Conservation (phyloP, 2,113 vertebrate genomes). For the Coracopsis vasa region DNA sequence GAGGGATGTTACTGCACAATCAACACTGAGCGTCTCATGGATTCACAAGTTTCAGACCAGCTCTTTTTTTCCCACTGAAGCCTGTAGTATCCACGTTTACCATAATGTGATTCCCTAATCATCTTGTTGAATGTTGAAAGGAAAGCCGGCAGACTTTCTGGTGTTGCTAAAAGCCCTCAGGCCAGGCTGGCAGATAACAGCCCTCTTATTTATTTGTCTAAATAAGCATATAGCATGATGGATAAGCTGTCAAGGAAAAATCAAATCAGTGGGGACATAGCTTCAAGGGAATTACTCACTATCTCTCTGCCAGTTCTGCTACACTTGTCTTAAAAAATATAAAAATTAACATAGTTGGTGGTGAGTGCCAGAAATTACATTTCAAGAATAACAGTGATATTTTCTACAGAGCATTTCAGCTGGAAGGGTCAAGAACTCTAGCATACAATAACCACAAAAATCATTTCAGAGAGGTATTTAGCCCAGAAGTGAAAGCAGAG, state of each 20-base stretch:
- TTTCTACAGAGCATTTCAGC: constrained; percentile 27
- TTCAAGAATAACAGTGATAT: constrained; percentile 11
- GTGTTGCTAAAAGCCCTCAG: constrained; percentile 64
- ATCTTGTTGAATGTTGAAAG: constrained; percentile 47
- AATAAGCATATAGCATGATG: constrained; percentile 71
- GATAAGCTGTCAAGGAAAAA: constrained; percentile 71
- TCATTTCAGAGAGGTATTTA: background rate
- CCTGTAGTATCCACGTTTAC: background rate
- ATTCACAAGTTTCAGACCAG: background rate
- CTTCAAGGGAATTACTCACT: constrained; percentile 67
- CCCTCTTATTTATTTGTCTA: constrained; percentile 72
- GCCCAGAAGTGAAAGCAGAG: background rate
- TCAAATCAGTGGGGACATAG: constrained; percentile 59
- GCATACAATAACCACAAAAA: background rate
- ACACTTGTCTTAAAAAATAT: constrained; percentile 39
- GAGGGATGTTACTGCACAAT: background rate
- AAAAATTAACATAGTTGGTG: constrained; percentile 58
- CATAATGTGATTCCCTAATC: constrained; percentile 29
- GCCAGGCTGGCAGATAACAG: constrained; percentile 64
- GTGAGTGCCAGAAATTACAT: constrained; percentile 24
- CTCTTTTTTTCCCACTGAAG: background rate
- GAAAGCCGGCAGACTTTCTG: constrained; percentile 53
- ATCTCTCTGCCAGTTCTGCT: constrained; percentile 41
- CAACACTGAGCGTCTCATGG: background rate
- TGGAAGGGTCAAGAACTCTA: constrained; percentile 20